A percentile compares a stretch with the other conserved stretches of the same genome.
Evolutionary conservation across 1,140 invertebrate genomes (phyloP).

Genomic region (Venustaconcha ellipsiformis): DNA sequence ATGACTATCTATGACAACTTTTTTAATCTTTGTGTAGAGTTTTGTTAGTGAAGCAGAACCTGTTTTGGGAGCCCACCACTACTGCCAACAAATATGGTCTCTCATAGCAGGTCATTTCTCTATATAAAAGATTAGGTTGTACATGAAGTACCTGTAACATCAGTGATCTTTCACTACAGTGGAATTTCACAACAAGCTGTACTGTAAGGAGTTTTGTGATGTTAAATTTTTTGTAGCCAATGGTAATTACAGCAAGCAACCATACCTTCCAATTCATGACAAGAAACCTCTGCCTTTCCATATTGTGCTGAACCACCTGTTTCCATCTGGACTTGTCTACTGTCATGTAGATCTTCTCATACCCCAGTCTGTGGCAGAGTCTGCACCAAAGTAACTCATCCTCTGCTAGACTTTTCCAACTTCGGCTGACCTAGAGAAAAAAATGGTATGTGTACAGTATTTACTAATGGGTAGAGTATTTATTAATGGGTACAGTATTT

Average conservation of each 20-base stretch:
- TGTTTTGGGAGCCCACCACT: too few relatives aligned
- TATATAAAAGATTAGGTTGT: too few relatives aligned
- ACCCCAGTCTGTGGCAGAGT: conserved; percentile 55
- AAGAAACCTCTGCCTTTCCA: conserved; percentile 39
- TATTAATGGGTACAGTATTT: too few relatives aligned
- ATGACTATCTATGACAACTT: too few relatives aligned
- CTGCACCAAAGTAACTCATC: conserved; percentile 64
- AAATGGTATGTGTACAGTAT: neutral
- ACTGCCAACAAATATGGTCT: neutral
- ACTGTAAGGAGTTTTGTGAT: neutral
- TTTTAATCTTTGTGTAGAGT: too few relatives aligned
- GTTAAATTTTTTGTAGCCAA: too few relatives aligned
- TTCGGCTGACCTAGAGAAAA: conserved; percentile 59
- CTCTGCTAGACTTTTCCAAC: conserved; percentile 63
- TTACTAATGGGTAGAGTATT: too few relatives aligned
- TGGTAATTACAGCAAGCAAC: too few relatives aligned
- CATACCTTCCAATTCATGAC: conserved; percentile 64
- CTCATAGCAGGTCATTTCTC: neutral
- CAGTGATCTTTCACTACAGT: neutral
- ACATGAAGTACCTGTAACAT: neutral
- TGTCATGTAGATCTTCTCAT: conserved; percentile 42
- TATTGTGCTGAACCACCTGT: conserved; percentile 43
- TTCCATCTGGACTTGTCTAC: conserved; percentile 57
- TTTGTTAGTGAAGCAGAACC: too few relatives aligned
- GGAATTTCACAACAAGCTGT: neutral